Evolutionary conservation across 2,113 vertebrate genomes (phyloP).

Genomic region (Erythrocebus patas): DNA sequence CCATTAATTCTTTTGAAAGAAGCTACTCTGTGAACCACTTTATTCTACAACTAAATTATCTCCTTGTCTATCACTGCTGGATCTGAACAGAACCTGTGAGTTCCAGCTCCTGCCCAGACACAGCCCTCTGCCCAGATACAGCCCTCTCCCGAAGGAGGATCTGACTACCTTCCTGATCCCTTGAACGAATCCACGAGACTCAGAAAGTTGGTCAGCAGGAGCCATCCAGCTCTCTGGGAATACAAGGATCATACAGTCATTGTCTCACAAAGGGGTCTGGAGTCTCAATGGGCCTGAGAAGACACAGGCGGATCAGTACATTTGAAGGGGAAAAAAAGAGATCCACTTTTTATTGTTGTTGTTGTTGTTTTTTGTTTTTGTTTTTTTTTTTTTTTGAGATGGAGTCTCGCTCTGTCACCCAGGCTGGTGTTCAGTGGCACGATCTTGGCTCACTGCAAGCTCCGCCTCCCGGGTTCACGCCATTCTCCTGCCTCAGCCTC

Average conservation of each 20-base stretch:
- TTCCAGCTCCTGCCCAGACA: neutral
- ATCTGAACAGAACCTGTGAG: neutral
- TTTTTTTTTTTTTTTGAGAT: too few relatives aligned
- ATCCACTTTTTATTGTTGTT: neutral
- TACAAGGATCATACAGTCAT: neutral
- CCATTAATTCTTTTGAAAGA: neutral
- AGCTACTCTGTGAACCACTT: neutral
- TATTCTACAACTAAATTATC: neutral
- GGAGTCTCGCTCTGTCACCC: too few relatives aligned
- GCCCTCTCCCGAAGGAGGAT: neutral
- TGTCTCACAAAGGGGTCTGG: neutral
- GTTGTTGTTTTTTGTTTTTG: too few relatives aligned
- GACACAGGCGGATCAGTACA: neutral
- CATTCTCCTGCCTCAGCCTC: too few relatives aligned
- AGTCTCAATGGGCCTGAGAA: neutral
- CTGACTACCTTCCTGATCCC: neutral
- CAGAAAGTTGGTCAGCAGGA: neutral
- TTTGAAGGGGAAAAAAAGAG: neutral
- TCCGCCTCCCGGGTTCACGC: fast-evolving
- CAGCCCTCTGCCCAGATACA: neutral
- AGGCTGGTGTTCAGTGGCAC: too few relatives aligned
- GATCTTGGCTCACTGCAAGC: too few relatives aligned
- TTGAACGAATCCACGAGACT: neutral
- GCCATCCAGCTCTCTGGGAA: neutral
- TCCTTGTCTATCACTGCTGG: neutral